These are phyloP conservation scores for Mastacembelus armatus DNA, from an alignment of 2,797 vertebrate genomes.

Conservation along the genomic window DNA sequence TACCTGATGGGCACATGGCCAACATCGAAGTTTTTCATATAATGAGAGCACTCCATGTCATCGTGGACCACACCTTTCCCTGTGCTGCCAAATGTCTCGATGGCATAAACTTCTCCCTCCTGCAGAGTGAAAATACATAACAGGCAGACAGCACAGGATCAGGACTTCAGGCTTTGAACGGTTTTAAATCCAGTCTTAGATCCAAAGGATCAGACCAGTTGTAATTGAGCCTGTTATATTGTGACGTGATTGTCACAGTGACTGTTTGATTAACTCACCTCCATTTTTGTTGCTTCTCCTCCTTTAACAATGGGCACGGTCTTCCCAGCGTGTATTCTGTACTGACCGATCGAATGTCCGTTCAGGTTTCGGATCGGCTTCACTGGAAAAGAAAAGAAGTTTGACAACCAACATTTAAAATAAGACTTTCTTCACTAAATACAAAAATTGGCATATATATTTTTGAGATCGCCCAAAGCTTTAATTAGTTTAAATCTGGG, in stretches of 20 bases:
- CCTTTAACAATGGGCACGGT: conserved; percentile 99
- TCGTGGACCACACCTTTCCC: conserved; percentile 98
- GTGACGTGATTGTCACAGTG: no score
- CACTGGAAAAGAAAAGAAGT: conserved; percentile 79
- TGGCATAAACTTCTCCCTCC: conserved; percentile 99
- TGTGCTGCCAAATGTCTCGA: conserved; percentile 98
- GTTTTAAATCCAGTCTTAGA: no score
- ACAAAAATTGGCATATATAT: no score
- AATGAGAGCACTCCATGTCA: conserved; percentile 99
- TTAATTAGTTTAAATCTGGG: no score
- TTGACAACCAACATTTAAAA: no score
- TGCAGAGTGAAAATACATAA: conserved; percentile 50
- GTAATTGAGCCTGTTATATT: no score
- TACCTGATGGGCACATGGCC: conserved; percentile 99
- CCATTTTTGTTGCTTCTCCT: conserved; percentile 98
- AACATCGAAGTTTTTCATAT: conserved; percentile 99
- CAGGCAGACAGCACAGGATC: background rate
- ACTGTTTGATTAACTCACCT: conserved; percentile 82
- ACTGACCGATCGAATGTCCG: conserved; percentile 97
- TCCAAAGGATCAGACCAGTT: no score
- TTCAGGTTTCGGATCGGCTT: conserved; percentile 99
- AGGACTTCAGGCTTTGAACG: background rate
- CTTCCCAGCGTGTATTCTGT: conserved; percentile 99
- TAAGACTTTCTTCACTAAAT: no score
- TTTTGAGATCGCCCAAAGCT: no score